phyloP scores from a whole-genome alignment of 2,113 vertebrate genomes.

The Limnothrissa miodon region DNA sequence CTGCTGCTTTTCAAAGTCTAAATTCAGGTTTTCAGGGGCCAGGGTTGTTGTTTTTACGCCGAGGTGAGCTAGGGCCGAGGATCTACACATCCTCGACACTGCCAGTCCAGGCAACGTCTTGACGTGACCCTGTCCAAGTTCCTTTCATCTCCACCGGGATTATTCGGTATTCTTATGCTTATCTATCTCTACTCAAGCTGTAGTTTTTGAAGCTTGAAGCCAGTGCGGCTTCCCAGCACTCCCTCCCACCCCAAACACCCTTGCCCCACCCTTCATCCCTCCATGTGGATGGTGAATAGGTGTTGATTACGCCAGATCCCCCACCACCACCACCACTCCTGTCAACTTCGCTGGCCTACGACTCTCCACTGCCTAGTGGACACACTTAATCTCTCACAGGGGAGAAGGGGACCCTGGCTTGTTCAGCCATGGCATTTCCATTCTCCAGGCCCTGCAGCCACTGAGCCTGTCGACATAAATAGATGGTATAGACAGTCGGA shows the following conservation, averaged over 20 bases:
- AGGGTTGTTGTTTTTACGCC: neutral
- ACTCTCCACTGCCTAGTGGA: neutral
- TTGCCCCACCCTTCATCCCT: neutral
- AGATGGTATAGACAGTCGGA: slow-evolving; percentile 57
- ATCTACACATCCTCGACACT: slow-evolving; percentile 14
- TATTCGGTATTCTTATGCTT: slow-evolving; percentile 6
- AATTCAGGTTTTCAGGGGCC: slow-evolving; percentile 1
- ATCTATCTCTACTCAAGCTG: slow-evolving; percentile 1
- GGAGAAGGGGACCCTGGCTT: neutral
- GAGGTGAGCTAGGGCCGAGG: neutral
- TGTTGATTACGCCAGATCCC: neutral
- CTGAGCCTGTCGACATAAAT: slow-evolving; percentile 51
- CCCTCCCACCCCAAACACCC: neutral
- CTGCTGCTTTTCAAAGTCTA: neutral
- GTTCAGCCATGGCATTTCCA: slow-evolving; percentile 41
- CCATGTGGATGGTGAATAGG: neutral
- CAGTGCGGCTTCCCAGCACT: neutral
- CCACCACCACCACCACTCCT: neutral
- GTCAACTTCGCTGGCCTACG: neutral
- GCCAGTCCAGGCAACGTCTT: neutral
- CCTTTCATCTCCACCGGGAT: neutral
- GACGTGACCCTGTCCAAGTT: slow-evolving; percentile 4
- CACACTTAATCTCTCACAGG: slow-evolving; percentile 13
- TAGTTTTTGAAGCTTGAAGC: neutral
- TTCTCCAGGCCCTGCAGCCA: slow-evolving; percentile 63